Evolutionary conservation across 2,888 invertebrate species (phyloP), one percentile per base, ranked within the genome.

Genomic region (Aporophyla nigra): DNA sequence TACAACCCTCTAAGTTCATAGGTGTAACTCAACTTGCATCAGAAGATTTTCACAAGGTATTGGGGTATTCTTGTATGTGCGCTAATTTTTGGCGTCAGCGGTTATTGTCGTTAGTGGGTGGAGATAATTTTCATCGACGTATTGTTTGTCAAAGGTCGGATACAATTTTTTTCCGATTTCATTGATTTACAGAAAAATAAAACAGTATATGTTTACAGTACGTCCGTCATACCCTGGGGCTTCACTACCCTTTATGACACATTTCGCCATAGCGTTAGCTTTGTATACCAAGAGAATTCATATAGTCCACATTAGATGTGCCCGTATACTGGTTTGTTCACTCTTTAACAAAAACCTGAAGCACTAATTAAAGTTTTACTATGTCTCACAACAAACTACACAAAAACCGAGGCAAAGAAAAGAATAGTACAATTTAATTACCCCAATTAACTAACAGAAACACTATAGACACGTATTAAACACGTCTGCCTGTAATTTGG

Each of bases 401-500:
- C 21, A n/a, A 83, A 58, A 83, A 78, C 62, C 72, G 19, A 43
- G 59, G 5, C 33, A 77, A 71, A 71, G 33, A 40, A 74, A 82
- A 70, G 12, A 43, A 51, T 51, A 5, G 63, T 14, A 46, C 43
- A 59, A 24, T 71, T 85, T 63, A 51, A 67, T 74, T 69, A 65
- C 67, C 65, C 71, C 75, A 84, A 82, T 80, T 74, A 80, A 69
- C 51, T 58, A 74, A 40, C 49, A 62, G 43, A 12, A 81, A 82
- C 78, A 72, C 61, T 65, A 59, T 73, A 83, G 68, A 81, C 66
- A 68, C 78, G 74, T 79, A 85, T 86, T 82, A 85, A 79, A 71
- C 82, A 77, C 71, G 78, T 83, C 79, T 82, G 67, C 78, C 79
- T 82, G 84, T 88, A 91, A 91, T 90, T 91, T 88, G 72, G 84